Percentiles rank a stretch among this genome's conserved stretches.
Evolutionary conservation across 2,888 invertebrate genomes (phyloP).

Genomic region (Bhutanitis thaidina): DNA sequence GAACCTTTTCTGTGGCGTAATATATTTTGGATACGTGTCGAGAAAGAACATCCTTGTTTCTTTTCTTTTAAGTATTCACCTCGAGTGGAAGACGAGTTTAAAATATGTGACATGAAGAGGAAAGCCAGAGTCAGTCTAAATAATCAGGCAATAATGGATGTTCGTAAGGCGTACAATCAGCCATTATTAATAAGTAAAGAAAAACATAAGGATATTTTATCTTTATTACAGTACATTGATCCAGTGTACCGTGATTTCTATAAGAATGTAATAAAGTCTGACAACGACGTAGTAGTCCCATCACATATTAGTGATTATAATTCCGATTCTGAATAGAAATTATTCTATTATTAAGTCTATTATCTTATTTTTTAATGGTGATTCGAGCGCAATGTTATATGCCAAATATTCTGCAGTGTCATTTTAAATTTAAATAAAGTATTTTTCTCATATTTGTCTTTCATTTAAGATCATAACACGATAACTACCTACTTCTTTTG

Average conservation of each 20-base stretch:
- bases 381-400: constrained; percentile 8
- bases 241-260: constrained; percentile 17
- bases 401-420: constrained; percentile 11
- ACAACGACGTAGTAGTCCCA: not conserved
- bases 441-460: too few relatives aligned
- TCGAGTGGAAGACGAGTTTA: constrained; percentile 13
- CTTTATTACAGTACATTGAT: constrained; percentile 18
- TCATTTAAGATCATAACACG: too few relatives aligned
- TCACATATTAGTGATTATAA: not conserved
- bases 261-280: too few relatives aligned
- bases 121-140: too few relatives aligned
- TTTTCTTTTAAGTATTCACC: too few relatives aligned
- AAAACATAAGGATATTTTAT: too few relatives aligned
- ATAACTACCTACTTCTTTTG: too few relatives aligned
- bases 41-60: too few relatives aligned
- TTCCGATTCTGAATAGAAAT: too few relatives aligned
- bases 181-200: too few relatives aligned
- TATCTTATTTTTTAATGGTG: not conserved
- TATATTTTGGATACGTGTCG: constrained; percentile 19
- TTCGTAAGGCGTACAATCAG: constrained; percentile 12
- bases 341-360: too few relatives aligned
- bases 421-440: constrained; percentile 6
- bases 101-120: constrained; percentile 14
- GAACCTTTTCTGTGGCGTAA: constrained; percentile 18
- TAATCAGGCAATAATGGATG: constrained; percentile 10